Conservation (phyloP, 2,888 invertebrate species). For the Mantis religiosa region DNA sequence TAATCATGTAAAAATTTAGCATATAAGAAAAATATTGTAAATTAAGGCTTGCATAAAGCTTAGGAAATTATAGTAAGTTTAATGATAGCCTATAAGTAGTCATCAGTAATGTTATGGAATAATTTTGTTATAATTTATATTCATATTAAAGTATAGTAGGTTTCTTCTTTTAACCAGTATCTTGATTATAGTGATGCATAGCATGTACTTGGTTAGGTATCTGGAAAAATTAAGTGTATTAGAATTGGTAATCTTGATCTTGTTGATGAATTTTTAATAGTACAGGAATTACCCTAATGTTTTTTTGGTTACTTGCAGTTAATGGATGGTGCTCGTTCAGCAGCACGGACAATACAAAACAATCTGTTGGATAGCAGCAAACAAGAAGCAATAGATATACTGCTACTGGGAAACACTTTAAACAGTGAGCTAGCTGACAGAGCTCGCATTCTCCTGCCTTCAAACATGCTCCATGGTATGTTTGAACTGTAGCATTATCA, state of each 20-base stretch:
- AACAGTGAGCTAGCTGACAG: conserved; percentile 89
- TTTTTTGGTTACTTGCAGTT: conserved; percentile 48
- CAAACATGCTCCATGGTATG: conserved; percentile 75
- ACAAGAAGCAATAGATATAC: conserved; percentile 96
- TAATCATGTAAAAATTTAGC: too few species aligned
- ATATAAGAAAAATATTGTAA: too few species aligned
- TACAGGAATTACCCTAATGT: not conserved
- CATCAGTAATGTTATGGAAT: not conserved
- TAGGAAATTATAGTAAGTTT: too few species aligned
- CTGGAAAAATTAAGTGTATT: not conserved
- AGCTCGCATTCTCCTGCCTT: conserved; percentile 80
- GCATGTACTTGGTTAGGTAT: not conserved
- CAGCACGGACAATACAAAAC: conserved; percentile 97
- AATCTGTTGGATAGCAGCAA: conserved; percentile 93
- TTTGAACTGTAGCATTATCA: not conserved
- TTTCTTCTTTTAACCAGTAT: not conserved
- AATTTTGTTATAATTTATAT: not conserved
- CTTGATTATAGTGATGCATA: not conserved
- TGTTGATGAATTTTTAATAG: not conserved
- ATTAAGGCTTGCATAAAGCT: too few species aligned
- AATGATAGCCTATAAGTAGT: too few species aligned
- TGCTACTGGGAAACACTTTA: conserved; percentile 86
- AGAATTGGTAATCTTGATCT: not conserved
- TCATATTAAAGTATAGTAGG: not conserved
- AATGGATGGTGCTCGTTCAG: conserved; percentile 96